These are phyloP conservation scores for Henricia sp. DNA, from an alignment of 53 echinoderm and acorn worm species.

Conservation along the genomic window DNA sequence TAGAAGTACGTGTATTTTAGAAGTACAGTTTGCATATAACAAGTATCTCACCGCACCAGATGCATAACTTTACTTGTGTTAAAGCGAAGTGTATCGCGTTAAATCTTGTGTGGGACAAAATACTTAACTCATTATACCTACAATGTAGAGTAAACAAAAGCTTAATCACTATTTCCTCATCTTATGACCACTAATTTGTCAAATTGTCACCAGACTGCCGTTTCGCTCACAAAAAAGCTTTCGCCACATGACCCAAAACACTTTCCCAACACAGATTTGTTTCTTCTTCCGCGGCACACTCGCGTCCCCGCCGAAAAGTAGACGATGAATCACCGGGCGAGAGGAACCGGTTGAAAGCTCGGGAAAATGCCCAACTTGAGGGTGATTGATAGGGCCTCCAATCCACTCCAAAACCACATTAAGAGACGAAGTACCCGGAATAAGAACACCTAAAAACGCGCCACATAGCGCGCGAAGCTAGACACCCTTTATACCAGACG, in stretches of 20 bases:
- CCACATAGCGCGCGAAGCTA: neutral
- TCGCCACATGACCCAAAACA: conserved; percentile 6
- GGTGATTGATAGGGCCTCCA: conserved; percentile 38
- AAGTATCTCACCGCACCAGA: too few relatives aligned
- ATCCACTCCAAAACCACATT: neutral
- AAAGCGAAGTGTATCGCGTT: too few relatives aligned
- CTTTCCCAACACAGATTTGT: neutral
- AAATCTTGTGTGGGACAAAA: neutral
- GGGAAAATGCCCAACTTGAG: conserved; percentile 34
- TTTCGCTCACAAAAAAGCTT: neutral
- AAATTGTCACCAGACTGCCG: conserved; percentile 16
- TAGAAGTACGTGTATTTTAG: too few relatives aligned
- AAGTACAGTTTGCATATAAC: too few relatives aligned
- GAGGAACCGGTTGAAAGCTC: neutral
- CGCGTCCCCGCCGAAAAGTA: neutral
- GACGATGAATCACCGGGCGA: conserved; percentile 22
- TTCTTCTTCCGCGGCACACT: neutral
- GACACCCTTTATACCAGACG: neutral
- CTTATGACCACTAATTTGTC: conserved; percentile 7
- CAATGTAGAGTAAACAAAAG: conserved; percentile 15
- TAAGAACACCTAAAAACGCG: too few relatives aligned
- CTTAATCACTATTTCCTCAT: neutral
- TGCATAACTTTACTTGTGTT: too few relatives aligned
- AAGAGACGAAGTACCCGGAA: neutral
- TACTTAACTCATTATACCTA: neutral